phyloP scores from a whole-genome alignment of 2,888 invertebrate genomes.

The Biston betularia region DNA sequence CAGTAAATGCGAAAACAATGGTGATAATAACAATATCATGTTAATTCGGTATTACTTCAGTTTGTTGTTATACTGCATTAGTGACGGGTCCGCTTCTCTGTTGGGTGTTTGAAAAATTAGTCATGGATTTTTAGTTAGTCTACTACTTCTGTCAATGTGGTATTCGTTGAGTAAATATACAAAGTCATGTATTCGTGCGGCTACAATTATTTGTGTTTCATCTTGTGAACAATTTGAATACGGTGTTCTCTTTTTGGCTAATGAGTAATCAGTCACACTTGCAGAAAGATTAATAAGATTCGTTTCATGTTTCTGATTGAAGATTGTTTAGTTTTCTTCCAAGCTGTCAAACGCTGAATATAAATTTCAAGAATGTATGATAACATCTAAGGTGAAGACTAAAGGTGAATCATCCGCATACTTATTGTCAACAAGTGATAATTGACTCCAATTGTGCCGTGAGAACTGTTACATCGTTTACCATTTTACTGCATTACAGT shows the following conservation, averaged over 20 bases:
- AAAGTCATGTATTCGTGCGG: background rate
- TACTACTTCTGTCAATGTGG: background rate
- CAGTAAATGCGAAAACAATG: slow-evolving; percentile 53
- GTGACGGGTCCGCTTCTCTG: slow-evolving; percentile 44
- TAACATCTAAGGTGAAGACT: slow-evolving; percentile 36
- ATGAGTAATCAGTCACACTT: no score
- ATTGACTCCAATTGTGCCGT: slow-evolving; percentile 16
- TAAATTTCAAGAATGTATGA: slow-evolving; percentile 27
- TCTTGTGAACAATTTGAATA: no score
- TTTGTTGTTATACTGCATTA: slow-evolving; percentile 41
- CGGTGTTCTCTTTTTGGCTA: no score
- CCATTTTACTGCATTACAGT: background rate
- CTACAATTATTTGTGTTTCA: background rate
- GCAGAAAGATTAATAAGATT: background rate
- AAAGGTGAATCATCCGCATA: slow-evolving; percentile 28
- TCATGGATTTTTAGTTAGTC: background rate
- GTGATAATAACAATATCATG: slow-evolving; percentile 63
- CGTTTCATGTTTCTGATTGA: background rate
- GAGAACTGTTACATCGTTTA: slow-evolving; percentile 17
- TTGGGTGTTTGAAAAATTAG: slow-evolving; percentile 24
- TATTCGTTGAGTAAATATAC: background rate
- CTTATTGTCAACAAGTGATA: slow-evolving; percentile 12
- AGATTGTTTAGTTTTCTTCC: slow-evolving; percentile 7
- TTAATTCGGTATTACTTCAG: slow-evolving; percentile 65
- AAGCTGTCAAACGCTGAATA: background rate